Base-by-base conservation (phyloP, 2,888 invertebrate genomes). In the Phortica magna region DNA sequence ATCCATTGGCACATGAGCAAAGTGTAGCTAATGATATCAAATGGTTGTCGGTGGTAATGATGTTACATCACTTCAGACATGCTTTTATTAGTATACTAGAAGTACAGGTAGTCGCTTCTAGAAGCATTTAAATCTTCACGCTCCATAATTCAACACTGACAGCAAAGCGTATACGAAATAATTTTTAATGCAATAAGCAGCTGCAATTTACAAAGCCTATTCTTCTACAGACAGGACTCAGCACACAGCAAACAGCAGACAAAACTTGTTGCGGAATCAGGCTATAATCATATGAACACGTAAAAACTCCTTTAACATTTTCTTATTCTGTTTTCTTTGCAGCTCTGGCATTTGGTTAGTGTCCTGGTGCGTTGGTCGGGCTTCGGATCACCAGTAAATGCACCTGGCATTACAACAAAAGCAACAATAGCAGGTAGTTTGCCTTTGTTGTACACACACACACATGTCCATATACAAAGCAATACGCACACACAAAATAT, bases 171-270 rank as follows among this genome's bases (percentile, higher is more conserved):
- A 55, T 64, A 31, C 71, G 73, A 7, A 9, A 48, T 6, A 48
- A 48, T 48, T 9, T 48, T 48, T 61, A 80, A 71, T 73, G 75
- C 78, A 77, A 77, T 65, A 80, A 77, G 80, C 85, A 85, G 85
- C 85, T 85, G 85, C 85, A 80, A 75, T 85, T 84, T 76, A 83
- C 87, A 85, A 76, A 79, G 78, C 80, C 76, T 67, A 4, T 42
- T 65, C 59, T 42, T 67, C 55, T 31, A 48, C n/a, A 17, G 55
- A 48, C 48, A 73, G 65, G 76, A 80, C 65, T 77, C 72, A 77
- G 75, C 57, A 78, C 19, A 64, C 31, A n/a, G n/a, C n/a, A n/a
- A n/a, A n/a, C 72, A 77, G 75, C 57, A 78, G 19, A 64, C 31
- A 59, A 81, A 82, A 83, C 85, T 80, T 84, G 87, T 81, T 83